Evolutionary conservation across 1,140 invertebrate species (phyloP), one percentile per base, ranked within the genome.

Genomic region (Periplaneta americana): DNA sequence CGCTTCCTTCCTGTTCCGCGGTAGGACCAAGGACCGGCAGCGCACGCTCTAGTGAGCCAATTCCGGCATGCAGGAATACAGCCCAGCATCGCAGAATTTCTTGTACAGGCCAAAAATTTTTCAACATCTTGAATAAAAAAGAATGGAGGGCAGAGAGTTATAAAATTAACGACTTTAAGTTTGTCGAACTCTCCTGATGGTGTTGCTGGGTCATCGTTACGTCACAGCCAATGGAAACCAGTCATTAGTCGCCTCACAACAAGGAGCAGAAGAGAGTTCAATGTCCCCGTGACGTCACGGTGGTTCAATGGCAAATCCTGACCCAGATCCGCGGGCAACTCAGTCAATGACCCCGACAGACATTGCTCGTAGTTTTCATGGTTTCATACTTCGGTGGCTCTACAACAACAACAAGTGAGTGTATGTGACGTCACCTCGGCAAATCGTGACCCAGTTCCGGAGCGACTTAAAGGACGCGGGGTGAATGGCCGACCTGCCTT

Each of bases 271-370:
- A n/a, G 11, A 39, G 11, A 87, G 87, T 86, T 88, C 86, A 88
- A 87, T 87, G 87, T 87, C 86, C 87, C 84, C 83, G 82, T 84
- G 85, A 87, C 86, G 86, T 87, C 86, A 87, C 85, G 83, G 83
- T 86, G 86, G 87, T 88, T 88, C 87, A 88, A 88, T 87, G 87
- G 87, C 86, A 88, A 88, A 88, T 88, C 86, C 86, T 86, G 87
- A 88, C 87, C 86, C 87, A 88, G 86, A 88, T 88, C 86, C 87
- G 78, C 74, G 75, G 34, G n/a, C 31, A 57, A 13, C 79, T 34
- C 37, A 33, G 34, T 78, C 74, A 28, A 35, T 17, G 34, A 76
- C 34, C 35, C 48, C 48, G 48, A 66, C 48, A 28, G n/a, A n/a
- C n/a, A n/a, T n/a, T n/a, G n/a, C n/a, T n/a, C n/a, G 48, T 66